Base-by-base conservation (phyloP, 2,113 vertebrate species). In the Rattus rattus region DNA sequence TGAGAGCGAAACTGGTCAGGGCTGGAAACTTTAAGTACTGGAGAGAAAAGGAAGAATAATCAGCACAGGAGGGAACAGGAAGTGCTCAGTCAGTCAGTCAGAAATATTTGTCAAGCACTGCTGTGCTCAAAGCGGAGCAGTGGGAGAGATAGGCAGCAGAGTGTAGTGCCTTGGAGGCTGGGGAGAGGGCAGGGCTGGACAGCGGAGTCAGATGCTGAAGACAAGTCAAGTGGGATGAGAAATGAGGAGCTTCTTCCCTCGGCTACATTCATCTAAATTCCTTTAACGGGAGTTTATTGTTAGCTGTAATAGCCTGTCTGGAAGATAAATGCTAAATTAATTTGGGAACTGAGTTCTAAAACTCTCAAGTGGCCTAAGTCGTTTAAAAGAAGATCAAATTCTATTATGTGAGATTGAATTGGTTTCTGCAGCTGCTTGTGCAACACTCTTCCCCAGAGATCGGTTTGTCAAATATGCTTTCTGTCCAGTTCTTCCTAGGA, bases 321-420 rank as follows among this genome's bases (percentile, higher is more conserved):
- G 96, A 97, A 97, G 97, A 97, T 90, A 95, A 98, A 96, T 97
- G 95, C 93, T 97, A 96, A 97, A 93, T 97, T 98, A 98, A 97
- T 97, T 97, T 97, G 90, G 70, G 70, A 96, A 93, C 94, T 96
- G 96, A 96, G 75, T 98, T 98, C 79, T 96, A 93, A 97, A 97
- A 97, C 94, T 95, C 96, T 95, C 95, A 96, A 97, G 97, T 97
- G 95, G 73, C 90, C 79, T 96, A 97, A 97, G 96, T 98, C 96
- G 95, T 96, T 96, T 95, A 97, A 96, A 97, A 97, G 94, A 97
- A 92, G 94, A 96, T 97, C 92, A 94, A 76, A 96, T 94, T 95
- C 94, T 97, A 97, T 96, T 98, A 96, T 92, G 94, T 94, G 90
- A 95, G 90, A 92, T 94, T 97, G 96, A 97, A 95, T 96, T 96